Evolutionary conservation across 2,797 vertebrate species (phyloP).

Genomic region (Neosilurus hyrtlii): DNA sequence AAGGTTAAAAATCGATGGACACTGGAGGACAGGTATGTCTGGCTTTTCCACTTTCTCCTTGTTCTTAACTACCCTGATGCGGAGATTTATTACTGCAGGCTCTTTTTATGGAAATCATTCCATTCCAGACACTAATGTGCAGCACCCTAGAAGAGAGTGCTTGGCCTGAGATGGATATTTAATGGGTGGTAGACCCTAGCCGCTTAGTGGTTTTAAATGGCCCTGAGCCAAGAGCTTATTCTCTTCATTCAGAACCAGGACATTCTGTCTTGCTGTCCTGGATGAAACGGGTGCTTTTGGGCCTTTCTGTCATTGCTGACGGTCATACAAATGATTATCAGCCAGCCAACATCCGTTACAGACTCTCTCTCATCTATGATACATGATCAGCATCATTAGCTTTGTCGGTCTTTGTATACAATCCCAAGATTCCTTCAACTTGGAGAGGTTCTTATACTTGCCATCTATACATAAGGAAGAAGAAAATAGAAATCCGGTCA

Average conservation of each 20-base stretch:
- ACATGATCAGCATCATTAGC: neutral
- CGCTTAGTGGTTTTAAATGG: neutral
- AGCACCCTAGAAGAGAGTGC: neutral
- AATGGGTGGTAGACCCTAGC: constrained; percentile 6
- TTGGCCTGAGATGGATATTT: constrained; percentile 24
- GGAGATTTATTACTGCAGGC: neutral
- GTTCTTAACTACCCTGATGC: constrained; percentile 1
- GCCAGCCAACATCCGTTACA: neutral
- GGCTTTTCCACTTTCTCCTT: constrained; percentile 14
- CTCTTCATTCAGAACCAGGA: neutral
- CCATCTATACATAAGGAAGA: too few species aligned
- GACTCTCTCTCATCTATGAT: neutral
- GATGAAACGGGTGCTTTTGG: neutral
- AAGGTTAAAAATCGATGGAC: neutral
- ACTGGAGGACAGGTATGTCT: neutral
- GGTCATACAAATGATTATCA: neutral
- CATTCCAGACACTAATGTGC: neutral
- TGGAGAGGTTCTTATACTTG: neutral
- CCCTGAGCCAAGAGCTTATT: neutral
- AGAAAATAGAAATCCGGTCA: neutral
- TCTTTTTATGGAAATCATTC: constrained; percentile 9
- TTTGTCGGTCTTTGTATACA: neutral
- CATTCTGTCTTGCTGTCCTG: neutral
- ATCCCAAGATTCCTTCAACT: neutral
- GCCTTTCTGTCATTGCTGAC: neutral